A percentile compares a stretch with the other conserved stretches of the same genome.
phyloP scores from a whole-genome alignment of 2,888 invertebrate genomes.

The Dolichopus griseipennis region DNA sequence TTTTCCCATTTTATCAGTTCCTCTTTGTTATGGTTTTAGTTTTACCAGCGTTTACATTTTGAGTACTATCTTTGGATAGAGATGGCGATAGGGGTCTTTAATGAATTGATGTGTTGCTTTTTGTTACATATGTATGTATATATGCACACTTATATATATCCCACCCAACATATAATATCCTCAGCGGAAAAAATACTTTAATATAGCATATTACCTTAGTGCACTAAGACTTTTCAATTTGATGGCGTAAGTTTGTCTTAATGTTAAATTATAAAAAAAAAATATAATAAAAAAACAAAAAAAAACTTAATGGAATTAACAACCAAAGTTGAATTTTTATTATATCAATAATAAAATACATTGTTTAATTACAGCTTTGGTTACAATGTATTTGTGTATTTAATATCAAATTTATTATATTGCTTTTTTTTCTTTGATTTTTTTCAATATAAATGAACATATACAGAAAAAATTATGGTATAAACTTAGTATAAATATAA shows the following conservation, averaged over 20 bases:
- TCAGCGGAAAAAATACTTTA: no score
- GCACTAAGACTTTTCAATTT: no score
- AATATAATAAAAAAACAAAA: neutral
- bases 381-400: constrained; percentile 1
- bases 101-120: no score
- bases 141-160: no score
- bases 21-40: neutral
- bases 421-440: neutral
- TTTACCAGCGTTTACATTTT: no score
- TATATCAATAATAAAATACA: constrained; percentile 6
- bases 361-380: constrained; percentile 6
- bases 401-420: constrained; percentile 4
- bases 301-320: neutral
- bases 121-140: no score
- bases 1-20: neutral
- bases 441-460: neutral
- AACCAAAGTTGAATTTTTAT: constrained; percentile 6
- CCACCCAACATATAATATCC: no score
- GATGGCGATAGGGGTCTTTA: no score
- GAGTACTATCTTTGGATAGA: no score
- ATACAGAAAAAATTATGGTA: neutral
- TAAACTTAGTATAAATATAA: neutral
- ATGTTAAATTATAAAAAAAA: no score
- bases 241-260: no score
- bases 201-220: no score